Percentiles rank a stretch among this genome's conserved stretches.
These are phyloP conservation scores for Rhodophaea formosa DNA, from an alignment of 2,888 invertebrate genomes.

Conservation along the genomic window DNA sequence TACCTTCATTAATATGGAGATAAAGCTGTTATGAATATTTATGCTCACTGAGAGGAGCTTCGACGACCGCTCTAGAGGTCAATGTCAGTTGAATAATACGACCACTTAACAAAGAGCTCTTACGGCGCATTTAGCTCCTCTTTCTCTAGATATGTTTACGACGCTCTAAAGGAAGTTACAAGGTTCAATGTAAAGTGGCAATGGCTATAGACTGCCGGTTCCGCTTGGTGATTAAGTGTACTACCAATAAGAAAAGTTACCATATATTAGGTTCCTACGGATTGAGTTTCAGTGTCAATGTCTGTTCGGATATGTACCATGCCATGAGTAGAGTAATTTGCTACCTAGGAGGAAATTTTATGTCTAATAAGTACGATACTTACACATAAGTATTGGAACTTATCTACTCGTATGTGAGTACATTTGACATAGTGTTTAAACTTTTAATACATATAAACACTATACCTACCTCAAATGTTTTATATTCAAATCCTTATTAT, in stretches of 20 bases:
- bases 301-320: slow-evolving; percentile 14
- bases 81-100: slow-evolving; percentile 62
- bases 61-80: slow-evolving; percentile 64
- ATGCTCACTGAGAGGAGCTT: slow-evolving; percentile 60
- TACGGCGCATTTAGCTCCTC: slow-evolving; percentile 40
- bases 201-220: slow-evolving; percentile 47
- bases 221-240: slow-evolving; percentile 42
- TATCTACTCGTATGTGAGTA: too few relatives aligned
- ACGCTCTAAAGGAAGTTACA: slow-evolving; percentile 38
- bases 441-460: too few relatives aligned
- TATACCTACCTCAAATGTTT: too few relatives aligned
- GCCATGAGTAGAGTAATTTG: not conserved
- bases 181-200: slow-evolving; percentile 43
- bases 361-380: too few relatives aligned
- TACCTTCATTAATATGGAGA: slow-evolving; percentile 63
- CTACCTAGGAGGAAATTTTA: too few relatives aligned
- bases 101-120: slow-evolving; percentile 46
- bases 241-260: slow-evolving; percentile 39
- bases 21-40: slow-evolving; percentile 64
- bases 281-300: slow-evolving; percentile 37
- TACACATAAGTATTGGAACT: too few relatives aligned
- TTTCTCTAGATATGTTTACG: slow-evolving; percentile 38
- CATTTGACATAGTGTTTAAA: too few relatives aligned
- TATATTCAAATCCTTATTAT: too few relatives aligned
- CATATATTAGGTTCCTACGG: slow-evolving; percentile 31